A percentile compares a stretch with the other conserved stretches of the same genome.
Evolutionary conservation across 1,140 invertebrate genomes (phyloP).

Genomic region (Drosophila miranda): DNA sequence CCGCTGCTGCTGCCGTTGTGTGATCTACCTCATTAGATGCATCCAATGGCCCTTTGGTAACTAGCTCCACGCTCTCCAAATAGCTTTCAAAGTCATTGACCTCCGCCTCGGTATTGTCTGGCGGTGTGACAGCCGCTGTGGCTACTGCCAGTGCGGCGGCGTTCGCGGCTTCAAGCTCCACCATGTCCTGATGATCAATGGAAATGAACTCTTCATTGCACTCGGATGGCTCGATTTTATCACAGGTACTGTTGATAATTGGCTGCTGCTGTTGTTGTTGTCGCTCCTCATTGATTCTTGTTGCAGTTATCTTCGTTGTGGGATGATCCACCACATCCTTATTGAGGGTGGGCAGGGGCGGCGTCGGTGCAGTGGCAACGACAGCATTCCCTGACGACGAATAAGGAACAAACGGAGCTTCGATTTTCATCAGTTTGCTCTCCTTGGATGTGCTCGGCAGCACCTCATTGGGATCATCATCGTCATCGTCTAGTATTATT

Average conservation of each 20-base stretch:
- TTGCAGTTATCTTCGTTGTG: not conserved
- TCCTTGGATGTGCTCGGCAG: conserved; percentile 67
- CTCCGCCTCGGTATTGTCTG: conserved; percentile 23
- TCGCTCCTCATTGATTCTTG: conserved; percentile 10
- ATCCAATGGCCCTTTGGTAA: conserved; percentile 65
- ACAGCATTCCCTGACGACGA: conserved; percentile 28
- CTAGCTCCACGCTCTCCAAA: conserved; percentile 48
- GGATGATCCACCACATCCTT: conserved; percentile 58
- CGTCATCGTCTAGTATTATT: conserved; percentile 35
- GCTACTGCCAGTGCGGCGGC: conserved; percentile 17
- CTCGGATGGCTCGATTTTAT: conserved; percentile 66
- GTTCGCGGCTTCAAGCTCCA: conserved; percentile 6
- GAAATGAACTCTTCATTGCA: conserved; percentile 38
- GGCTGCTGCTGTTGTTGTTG: conserved; percentile 54
- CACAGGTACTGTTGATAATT: conserved; percentile 81
- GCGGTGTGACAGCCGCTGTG: conserved; percentile 35
- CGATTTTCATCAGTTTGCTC: conserved; percentile 54
- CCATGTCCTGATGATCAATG: conserved; percentile 28
- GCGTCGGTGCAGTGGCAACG: not conserved
- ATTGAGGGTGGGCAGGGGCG: not conserved
- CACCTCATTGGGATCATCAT: conserved; percentile 19
- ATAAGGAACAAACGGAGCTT: conserved; percentile 62
- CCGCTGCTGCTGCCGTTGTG: conserved; percentile 19
- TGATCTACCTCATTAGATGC: conserved; percentile 30
- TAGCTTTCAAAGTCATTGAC: conserved; percentile 57